Evolutionary conservation across 2,113 vertebrate species (phyloP).

Genomic region (Bombycilla garrulus): DNA sequence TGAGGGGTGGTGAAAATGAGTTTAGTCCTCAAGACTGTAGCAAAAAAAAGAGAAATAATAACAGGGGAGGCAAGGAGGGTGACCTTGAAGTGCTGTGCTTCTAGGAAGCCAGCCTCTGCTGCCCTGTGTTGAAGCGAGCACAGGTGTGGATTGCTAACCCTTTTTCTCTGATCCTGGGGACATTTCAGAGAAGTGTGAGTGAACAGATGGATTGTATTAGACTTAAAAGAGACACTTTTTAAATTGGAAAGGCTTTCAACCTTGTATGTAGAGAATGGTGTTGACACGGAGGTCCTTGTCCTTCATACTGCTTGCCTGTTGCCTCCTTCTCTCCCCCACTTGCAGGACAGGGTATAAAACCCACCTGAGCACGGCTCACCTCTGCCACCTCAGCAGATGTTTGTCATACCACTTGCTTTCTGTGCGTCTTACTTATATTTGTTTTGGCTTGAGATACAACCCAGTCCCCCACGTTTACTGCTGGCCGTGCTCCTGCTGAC

Average conservation of each 20-base stretch:
- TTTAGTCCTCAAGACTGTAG: neutral
- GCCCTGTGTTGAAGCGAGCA: neutral
- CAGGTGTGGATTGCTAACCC: neutral
- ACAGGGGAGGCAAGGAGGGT: neutral
- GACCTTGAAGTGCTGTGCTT: neutral
- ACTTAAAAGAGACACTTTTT: neutral
- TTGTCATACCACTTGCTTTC: neutral
- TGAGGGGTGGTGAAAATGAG: neutral
- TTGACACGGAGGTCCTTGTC: neutral
- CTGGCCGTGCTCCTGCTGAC: neutral
- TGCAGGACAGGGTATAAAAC: neutral
- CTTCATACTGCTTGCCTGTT: neutral
- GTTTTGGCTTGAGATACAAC: neutral
- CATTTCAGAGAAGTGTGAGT: neutral
- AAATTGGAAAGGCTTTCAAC: neutral
- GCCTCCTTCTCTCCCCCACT: neutral
- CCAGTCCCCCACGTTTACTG: neutral
- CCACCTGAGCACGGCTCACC: neutral
- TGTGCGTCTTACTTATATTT: neutral
- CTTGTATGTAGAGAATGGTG: neutral
- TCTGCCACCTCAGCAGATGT: neutral
- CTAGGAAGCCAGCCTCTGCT: neutral
- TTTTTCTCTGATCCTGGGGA: neutral
- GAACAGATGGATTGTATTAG: slow-evolving; percentile 24
- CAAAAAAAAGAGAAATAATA: accelerated